Conservation (phyloP, 2,888 invertebrate species). For the Lacanobia oleracea region DNA sequence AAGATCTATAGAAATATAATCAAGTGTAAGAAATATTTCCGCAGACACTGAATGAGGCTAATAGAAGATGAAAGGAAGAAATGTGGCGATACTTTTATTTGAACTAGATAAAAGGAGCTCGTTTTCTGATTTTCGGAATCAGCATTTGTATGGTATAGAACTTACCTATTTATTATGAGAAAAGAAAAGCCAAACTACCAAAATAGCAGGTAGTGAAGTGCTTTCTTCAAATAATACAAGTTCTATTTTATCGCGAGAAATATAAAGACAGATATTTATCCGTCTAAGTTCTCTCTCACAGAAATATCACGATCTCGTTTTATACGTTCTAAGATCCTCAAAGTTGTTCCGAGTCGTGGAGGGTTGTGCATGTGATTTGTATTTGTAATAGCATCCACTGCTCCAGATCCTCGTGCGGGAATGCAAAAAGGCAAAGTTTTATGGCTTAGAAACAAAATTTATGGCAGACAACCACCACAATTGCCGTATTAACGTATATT, state of each 20-base stretch:
- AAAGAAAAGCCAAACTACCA: constrained; percentile 20
- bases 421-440: constrained; percentile 42
- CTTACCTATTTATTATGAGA: constrained; percentile 10
- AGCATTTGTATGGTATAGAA: constrained; percentile 29
- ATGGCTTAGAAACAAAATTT: constrained; percentile 42
- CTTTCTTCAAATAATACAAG: constrained; percentile 24
- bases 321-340: constrained; percentile 41
- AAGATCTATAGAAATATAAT: constrained; percentile 64
- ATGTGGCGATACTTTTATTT: constrained; percentile 53
- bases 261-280: constrained; percentile 44
- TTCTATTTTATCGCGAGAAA: constrained; percentile 38
- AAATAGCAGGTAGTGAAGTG: constrained; percentile 25
- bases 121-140: constrained; percentile 49
- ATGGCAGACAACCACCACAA: constrained; percentile 41
- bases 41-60: constrained; percentile 47
- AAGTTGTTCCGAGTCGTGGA: constrained; percentile 24
- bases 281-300: constrained; percentile 23
- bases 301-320: constrained; percentile 45
- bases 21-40: constrained; percentile 61
- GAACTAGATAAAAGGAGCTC: constrained; percentile 50
- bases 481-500: constrained; percentile 42
- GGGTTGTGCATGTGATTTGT: constrained; percentile 48
- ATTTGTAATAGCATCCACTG: constrained; percentile 49
- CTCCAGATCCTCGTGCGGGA: constrained; percentile 7
- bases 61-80: constrained; percentile 62